phyloP scores from a whole-genome alignment of 2,888 invertebrate species.

The Sialis fuliginosa region DNA sequence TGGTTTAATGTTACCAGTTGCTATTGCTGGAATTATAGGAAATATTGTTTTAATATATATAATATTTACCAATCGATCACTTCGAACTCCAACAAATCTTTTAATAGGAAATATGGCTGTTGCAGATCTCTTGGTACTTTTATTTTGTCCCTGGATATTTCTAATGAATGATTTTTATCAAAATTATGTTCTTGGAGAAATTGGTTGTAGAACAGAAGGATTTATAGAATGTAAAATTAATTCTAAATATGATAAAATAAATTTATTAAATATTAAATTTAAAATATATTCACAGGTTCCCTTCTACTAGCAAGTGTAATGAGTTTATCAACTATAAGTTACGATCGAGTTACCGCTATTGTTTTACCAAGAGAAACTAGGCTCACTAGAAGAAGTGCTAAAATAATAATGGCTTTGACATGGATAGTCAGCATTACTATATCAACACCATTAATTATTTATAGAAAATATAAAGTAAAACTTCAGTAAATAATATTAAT shows the following conservation, averaged over 20 bases:
- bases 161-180: slow-evolving; percentile 59
- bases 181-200: slow-evolving; percentile 51
- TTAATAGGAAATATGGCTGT: slow-evolving; percentile 58
- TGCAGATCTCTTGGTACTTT: slow-evolving; percentile 45
- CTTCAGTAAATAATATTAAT: neutral
- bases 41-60: slow-evolving; percentile 47
- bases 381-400: slow-evolving; percentile 42
- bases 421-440: slow-evolving; percentile 48
- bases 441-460: slow-evolving; percentile 45
- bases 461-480: slow-evolving; percentile 39
- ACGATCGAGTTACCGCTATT: slow-evolving; percentile 68
- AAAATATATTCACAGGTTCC: slow-evolving; percentile 31
- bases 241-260: neutral
- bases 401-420: slow-evolving; percentile 41
- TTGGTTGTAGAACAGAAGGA: slow-evolving; percentile 63
- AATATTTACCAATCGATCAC: slow-evolving; percentile 38
- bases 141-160: slow-evolving; percentile 61
- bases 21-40: slow-evolving; percentile 44
- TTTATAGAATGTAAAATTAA: slow-evolving; percentile 45
- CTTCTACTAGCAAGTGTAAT: slow-evolving; percentile 59
- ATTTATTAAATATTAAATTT: neutral
- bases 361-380: slow-evolving; percentile 53
- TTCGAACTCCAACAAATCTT: slow-evolving; percentile 52
- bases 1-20: slow-evolving; percentile 37
- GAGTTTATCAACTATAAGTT: slow-evolving; percentile 61